A percentile compares a stretch with the other conserved stretches of the same genome.
These are phyloP conservation scores for Lasiurus borealis DNA, from an alignment of 2,113 vertebrate genomes.

Conservation along the genomic window DNA sequence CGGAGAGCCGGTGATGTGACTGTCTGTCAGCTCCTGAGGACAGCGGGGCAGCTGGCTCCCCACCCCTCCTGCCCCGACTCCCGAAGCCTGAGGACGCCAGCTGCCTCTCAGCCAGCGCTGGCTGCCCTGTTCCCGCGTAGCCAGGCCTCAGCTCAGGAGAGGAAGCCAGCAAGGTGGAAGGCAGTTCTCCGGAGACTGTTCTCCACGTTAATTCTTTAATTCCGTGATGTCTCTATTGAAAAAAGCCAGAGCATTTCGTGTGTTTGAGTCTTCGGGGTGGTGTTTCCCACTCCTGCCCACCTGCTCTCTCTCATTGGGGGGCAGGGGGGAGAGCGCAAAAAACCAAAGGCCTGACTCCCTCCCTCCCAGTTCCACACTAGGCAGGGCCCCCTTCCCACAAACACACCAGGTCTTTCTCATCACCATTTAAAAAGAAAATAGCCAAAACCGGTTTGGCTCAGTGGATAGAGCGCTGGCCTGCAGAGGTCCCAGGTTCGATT, in stretches of 20 bases:
- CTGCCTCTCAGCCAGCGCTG: background rate
- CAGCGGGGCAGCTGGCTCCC: background rate
- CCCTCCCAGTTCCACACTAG: background rate
- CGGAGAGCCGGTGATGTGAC: background rate
- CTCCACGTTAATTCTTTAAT: background rate
- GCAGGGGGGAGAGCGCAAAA: background rate
- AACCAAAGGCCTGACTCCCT: background rate
- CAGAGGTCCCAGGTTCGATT: no score
- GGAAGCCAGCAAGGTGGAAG: background rate
- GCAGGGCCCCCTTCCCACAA: background rate
- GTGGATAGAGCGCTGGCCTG: no score
- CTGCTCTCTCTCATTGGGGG: background rate
- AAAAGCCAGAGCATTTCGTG: background rate
- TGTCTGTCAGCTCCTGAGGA: background rate
- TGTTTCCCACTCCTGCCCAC: no score
- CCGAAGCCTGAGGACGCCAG: background rate
- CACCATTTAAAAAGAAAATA: background rate
- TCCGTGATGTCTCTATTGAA: background rate
- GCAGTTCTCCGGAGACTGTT: background rate
- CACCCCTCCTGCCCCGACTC: fast-evolving
- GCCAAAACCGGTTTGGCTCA: no score
- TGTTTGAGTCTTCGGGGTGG: background rate
- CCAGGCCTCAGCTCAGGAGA: background rate
- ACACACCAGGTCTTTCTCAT: background rate
- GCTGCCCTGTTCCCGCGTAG: background rate